Percentiles rank a stretch among this genome's conserved stretches.
phyloP scores from a whole-genome alignment of 2,797 vertebrate genomes.

The Pseudotriccus pelzelni region DNA sequence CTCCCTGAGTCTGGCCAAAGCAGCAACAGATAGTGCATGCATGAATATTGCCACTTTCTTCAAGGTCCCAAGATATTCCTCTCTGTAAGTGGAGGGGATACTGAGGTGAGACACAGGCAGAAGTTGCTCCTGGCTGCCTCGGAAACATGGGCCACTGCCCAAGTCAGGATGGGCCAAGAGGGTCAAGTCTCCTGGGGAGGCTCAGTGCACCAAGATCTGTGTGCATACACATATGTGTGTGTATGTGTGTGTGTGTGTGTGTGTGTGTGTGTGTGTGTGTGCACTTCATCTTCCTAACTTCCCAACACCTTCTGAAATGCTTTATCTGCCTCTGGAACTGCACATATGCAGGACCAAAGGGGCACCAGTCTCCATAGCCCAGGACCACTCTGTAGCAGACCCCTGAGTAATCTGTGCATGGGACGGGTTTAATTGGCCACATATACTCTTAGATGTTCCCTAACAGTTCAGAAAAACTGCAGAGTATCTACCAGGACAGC shows the following conservation, averaged over 20 bases:
- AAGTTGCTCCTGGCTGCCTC: not conserved
- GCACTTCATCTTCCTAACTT: not conserved
- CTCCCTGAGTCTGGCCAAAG: not conserved
- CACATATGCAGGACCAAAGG: not conserved
- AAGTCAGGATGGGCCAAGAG: rapidly evolving
- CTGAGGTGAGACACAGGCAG: not conserved
- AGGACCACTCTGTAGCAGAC: not conserved
- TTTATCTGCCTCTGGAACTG: not conserved
- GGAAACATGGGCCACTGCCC: not conserved
- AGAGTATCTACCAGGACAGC: not conserved
- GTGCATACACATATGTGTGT: rapidly evolving
- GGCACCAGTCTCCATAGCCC: not conserved
- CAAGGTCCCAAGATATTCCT: not conserved
- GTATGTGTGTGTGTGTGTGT: rapidly evolving
- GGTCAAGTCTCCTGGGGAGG: not conserved
- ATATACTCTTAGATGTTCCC: not conserved
- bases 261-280: rapidly evolving
- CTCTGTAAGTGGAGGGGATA: not conserved
- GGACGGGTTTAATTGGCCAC: not conserved
- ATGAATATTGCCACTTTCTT: not conserved
- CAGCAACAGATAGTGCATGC: rapidly evolving
- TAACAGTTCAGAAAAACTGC: not conserved
- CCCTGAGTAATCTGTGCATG: not conserved
- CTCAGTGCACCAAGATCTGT: not conserved
- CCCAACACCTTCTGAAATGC: not conserved